phyloP scores from a whole-genome alignment of 2,113 vertebrate species.

The Sarotherodon lohbergeri region DNA sequence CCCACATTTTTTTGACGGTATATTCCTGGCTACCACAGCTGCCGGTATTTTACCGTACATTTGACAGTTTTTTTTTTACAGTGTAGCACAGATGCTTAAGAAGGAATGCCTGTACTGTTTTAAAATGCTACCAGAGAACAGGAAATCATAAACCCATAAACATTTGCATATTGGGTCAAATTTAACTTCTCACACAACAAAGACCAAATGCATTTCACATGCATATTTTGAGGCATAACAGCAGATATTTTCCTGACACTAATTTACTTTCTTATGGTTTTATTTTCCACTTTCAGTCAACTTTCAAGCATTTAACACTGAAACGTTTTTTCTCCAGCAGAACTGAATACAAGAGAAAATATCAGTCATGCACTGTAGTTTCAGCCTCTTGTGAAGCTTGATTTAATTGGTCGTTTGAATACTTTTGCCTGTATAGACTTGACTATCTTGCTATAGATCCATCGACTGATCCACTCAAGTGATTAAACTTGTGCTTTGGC shows the following conservation, averaged over 20 bases:
- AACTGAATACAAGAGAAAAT: not conserved
- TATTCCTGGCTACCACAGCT: too few relatives aligned
- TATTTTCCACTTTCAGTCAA: not conserved
- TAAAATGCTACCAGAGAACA: not conserved
- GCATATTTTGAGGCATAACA: not conserved
- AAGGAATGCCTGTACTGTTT: not conserved
- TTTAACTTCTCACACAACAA: not conserved
- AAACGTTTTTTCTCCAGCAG: not conserved
- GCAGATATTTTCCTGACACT: not conserved
- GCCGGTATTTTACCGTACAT: too few relatives aligned
- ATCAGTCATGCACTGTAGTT: not conserved
- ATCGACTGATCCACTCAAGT: not conserved
- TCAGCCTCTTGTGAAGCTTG: not conserved
- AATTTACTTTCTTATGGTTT: not conserved
- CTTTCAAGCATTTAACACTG: not conserved
- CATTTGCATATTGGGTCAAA: not conserved
- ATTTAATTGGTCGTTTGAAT: not conserved
- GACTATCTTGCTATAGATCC: not conserved
- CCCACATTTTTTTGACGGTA: too few relatives aligned
- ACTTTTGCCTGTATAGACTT: not conserved
- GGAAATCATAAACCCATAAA: not conserved
- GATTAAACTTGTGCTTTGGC: not conserved
- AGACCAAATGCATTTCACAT: not conserved
- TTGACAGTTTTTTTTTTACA: too few relatives aligned
- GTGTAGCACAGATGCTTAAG: not conserved